Evolutionary conservation across 2,797 vertebrate species (phyloP), one percentile per base, ranked within the genome.

Genomic region (Megalops cyprinoides): DNA sequence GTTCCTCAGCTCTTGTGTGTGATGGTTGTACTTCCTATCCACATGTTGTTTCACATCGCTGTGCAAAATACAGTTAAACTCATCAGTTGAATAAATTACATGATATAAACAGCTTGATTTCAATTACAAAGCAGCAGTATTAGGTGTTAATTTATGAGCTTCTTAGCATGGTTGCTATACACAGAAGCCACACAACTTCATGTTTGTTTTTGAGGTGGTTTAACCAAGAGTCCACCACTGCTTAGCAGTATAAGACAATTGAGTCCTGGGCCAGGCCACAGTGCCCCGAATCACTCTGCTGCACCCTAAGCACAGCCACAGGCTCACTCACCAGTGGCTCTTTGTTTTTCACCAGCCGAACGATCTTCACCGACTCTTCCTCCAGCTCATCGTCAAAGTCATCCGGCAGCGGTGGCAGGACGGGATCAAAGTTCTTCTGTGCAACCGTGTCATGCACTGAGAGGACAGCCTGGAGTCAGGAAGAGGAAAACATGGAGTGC

Each of bases 311-410:
- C 53, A 14, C 53, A 55, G 62, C 3, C 62, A 14, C 44, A 75
- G 73, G 1, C 34, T 23, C 67, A 89, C 91, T 80, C 92, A 99
- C 97, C 96, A 99, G 88, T 3, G 98, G 98, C 80, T 99, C 98
- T 90, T 97, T 98, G 91, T 98, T 99, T 91, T 99, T 99, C 87
- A 99, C 97, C 81, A 99, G 92, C 1, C 96, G 94, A 79, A 98
- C 96, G 0, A 99, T 99, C 94, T 99, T 99, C 90, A 99, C 97
- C 0, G 97, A 98, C 87, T 99, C 98, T 84, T 99, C 98, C 60
- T 99, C 96, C 86, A 98, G 93, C 86, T 99, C 97, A 1, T 98
- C 97, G 0, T 96, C 96, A 0, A 97, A 93, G 88, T 97, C 96
- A 9, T 97, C 96, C 0, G 97, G 97, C 2, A 99, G 92, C 60